phyloP scores from a whole-genome alignment of 1,140 invertebrate species.

The Achatina immaculata region DNA sequence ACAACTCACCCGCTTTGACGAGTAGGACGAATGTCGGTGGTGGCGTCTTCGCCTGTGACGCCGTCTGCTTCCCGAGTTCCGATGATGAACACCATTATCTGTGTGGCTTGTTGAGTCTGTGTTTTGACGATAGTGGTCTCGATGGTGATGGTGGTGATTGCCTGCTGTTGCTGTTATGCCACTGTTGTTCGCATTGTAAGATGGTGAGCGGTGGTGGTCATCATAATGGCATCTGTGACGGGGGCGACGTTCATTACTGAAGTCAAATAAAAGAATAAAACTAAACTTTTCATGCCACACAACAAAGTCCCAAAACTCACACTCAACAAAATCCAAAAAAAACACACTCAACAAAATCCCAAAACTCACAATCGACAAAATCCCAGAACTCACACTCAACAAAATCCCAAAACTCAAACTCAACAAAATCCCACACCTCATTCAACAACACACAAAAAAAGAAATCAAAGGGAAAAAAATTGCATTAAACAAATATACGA shows the following conservation, averaged over 20 bases:
- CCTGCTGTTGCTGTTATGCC: background rate
- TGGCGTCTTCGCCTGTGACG: conserved; percentile 27
- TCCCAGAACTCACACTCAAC: too few species aligned
- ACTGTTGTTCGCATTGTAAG: conserved; percentile 23
- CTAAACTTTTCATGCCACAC: background rate
- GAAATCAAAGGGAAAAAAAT: too few species aligned
- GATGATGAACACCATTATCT: conserved; percentile 14
- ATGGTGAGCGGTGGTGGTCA: conserved; percentile 26
- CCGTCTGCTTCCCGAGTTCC: conserved; percentile 35
- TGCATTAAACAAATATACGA: too few species aligned
- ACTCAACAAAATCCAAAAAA: too few species aligned
- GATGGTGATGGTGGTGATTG: conserved; percentile 25
- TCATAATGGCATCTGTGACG: conserved; percentile 23
- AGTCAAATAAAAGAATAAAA: background rate
- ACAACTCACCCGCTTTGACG: conserved; percentile 27
- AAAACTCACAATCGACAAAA: too few species aligned
- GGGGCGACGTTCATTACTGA: conserved; percentile 8
- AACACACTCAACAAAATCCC: too few species aligned
- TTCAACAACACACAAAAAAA: too few species aligned
- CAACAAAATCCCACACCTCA: too few species aligned
- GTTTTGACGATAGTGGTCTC: conserved; percentile 11
- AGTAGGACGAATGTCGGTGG: conserved; percentile 5
- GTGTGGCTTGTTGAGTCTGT: conserved; percentile 9
- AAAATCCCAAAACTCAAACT: too few species aligned
- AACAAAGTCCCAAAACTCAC: too few species aligned